phyloP scores from a whole-genome alignment of 2,113 vertebrate genomes.

The Callospermophilus lateralis region DNA sequence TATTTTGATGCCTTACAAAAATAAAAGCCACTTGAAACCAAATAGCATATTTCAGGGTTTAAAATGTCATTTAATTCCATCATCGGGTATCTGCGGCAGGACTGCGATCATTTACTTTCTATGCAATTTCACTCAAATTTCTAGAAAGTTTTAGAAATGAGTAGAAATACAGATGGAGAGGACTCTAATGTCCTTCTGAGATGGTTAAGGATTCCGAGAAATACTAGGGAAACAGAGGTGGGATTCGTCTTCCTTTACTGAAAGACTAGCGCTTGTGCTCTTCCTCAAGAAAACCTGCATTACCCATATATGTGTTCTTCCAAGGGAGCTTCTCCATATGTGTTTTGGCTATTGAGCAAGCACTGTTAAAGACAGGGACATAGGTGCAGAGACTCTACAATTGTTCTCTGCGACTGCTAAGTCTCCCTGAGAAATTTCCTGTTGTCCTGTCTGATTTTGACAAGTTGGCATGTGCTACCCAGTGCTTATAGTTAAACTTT shows the following conservation, averaged over 20 bases:
- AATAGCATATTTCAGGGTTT: background rate
- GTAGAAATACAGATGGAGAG: background rate
- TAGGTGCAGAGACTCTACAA: background rate
- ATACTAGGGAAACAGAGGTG: background rate
- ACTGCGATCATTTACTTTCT: background rate
- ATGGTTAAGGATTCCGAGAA: background rate
- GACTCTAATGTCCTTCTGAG: background rate
- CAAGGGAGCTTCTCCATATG: background rate
- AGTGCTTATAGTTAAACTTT: background rate
- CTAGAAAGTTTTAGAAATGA: background rate
- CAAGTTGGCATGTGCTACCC: background rate
- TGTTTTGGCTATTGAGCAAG: background rate
- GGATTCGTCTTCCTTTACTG: background rate
- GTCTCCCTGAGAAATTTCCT: background rate
- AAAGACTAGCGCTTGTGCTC: background rate
- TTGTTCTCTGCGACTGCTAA: background rate
- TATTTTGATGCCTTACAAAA: background rate
- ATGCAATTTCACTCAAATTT: background rate
- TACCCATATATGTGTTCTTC: background rate
- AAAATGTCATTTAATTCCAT: background rate
- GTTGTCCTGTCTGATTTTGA: background rate
- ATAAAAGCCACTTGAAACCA: background rate
- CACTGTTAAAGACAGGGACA: background rate
- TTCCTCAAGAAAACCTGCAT: background rate
- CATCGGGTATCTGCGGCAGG: background rate